phyloP scores from a whole-genome alignment of 92 coral and sea anemone species.

The Blastomussa wellsi region DNA sequence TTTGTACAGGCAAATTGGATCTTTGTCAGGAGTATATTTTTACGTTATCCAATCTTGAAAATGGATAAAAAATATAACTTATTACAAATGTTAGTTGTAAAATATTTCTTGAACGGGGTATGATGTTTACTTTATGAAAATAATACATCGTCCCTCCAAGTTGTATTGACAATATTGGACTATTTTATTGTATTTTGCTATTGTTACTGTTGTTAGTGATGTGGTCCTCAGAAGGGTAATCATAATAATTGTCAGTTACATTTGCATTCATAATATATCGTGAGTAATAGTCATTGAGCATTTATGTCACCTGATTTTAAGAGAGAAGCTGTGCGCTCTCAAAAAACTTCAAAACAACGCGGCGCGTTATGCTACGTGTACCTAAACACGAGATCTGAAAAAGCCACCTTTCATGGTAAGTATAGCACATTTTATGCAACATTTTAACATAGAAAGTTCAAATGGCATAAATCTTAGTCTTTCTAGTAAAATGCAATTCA shows the following conservation, averaged over 20 bases:
- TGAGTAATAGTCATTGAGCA: neutral
- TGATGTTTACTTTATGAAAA: too few relatives aligned
- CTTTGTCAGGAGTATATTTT: too few relatives aligned
- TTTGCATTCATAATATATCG: neutral
- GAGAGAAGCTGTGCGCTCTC: neutral
- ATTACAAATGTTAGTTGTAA: too few relatives aligned
- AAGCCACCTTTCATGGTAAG: neutral
- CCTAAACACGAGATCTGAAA: neutral
- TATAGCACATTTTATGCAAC: too few relatives aligned
- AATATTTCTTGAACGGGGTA: too few relatives aligned
- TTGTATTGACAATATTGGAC: too few relatives aligned
- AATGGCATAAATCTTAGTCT: neutral
- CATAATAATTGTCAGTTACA: neutral
- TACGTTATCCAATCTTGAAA: too few relatives aligned
- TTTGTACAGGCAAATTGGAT: too few relatives aligned
- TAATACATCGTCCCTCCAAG: too few relatives aligned
- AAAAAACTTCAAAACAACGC: neutral
- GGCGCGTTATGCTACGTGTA: neutral
- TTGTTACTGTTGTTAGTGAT: too few relatives aligned
- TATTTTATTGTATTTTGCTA: too few relatives aligned
- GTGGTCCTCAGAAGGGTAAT: neutral
- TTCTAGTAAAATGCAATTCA: neutral
- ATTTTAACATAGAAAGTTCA: neutral
- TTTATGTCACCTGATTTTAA: neutral
- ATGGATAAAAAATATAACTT: too few relatives aligned